These are phyloP conservation scores for Lucinisca nassula DNA, from an alignment of 2,888 invertebrate genomes.

Conservation along the genomic window DNA sequence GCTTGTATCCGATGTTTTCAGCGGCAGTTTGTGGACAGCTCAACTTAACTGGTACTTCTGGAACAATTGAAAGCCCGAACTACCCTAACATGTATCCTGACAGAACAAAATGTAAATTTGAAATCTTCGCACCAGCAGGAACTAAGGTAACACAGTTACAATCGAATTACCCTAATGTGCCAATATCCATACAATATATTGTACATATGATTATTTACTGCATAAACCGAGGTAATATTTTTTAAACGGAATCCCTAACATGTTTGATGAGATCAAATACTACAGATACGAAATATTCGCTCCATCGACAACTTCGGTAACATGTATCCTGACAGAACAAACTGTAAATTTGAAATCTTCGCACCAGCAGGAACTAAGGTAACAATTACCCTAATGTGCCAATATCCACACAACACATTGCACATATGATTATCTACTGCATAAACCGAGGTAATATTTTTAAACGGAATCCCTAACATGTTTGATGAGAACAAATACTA, in stretches of 20 bases:
- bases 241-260: no score
- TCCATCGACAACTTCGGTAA: conserved; percentile 72
- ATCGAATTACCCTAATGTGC: neutral
- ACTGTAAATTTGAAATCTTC: conserved; percentile 71
- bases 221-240: no score
- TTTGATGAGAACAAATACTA: no score
- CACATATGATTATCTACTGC: no score
- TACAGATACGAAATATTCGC: no score
- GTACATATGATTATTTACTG: no score
- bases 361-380: conserved; percentile 60
- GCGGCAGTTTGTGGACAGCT: conserved; percentile 33
- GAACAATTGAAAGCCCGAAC: conserved; percentile 68
- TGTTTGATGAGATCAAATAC: no score
- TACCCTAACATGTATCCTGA: conserved; percentile 69
- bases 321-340: conserved; percentile 56
- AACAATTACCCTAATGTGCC: neutral
- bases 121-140: conserved; percentile 60
- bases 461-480: no score
- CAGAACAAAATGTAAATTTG: conserved; percentile 67
- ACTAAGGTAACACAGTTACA: conserved; percentile 31
- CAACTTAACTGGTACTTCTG: conserved; percentile 61
- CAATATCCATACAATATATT: no score
- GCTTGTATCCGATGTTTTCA: no score
- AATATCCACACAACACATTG: no score
- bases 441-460: no score